Conservation (phyloP, 1,140 invertebrate species). For the Sarcophaga bullata region DNA sequence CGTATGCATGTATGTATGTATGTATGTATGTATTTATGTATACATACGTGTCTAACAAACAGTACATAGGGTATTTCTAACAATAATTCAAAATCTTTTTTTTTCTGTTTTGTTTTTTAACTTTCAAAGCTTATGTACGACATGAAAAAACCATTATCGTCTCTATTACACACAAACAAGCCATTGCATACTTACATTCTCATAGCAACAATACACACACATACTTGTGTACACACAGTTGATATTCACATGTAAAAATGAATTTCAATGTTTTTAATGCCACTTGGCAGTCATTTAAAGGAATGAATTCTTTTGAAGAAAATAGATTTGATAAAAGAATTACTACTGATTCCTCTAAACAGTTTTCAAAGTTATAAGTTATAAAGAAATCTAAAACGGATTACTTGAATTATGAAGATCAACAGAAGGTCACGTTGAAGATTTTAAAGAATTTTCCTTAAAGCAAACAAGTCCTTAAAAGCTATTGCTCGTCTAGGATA, state of each 20-base stretch:
- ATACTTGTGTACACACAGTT: neutral
- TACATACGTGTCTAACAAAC: too few relatives aligned
- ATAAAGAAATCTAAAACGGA: too few relatives aligned
- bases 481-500: too few relatives aligned
- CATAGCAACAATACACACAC: neutral
- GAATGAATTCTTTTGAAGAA: neutral
- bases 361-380: too few relatives aligned
- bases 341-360: neutral
- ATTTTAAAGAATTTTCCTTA: too few relatives aligned
- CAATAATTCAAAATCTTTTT: conserved; percentile 24
- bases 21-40: too few relatives aligned
- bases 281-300: neutral
- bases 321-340: neutral
- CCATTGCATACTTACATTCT: neutral
- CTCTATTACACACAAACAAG: neutral
- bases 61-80: neutral
- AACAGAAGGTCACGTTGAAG: too few relatives aligned
- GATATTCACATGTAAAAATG: conserved; percentile 15
- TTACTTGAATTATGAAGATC: too few relatives aligned
- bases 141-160: conserved; percentile 26
- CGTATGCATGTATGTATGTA: neutral
- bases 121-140: conserved; percentile 2
- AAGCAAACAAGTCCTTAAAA: too few relatives aligned
- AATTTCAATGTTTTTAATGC: conserved; percentile 1
- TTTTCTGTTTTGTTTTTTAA: neutral